Evolutionary conservation across 2,797 vertebrate genomes (phyloP).

Genomic region (Hozukius guyotensis): DNA sequence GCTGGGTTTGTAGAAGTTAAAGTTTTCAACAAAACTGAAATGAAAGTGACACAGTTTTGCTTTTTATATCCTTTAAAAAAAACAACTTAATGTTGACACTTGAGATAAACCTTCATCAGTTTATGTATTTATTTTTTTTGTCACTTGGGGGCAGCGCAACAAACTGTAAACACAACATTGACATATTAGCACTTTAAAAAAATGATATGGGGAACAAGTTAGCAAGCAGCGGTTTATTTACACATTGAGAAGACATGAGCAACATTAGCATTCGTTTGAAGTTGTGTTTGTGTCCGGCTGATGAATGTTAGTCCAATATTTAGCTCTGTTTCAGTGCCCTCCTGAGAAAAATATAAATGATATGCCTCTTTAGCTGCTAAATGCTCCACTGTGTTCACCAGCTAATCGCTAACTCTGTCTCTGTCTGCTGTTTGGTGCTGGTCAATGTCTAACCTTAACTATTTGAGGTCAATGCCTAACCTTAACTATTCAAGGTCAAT

Average conservation of each 20-base stretch:
- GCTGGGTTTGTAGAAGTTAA: slow-evolving; percentile 17
- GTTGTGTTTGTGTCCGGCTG: background rate
- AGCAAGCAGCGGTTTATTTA: background rate
- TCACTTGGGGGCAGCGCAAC: background rate
- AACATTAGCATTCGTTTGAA: background rate
- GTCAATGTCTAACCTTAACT: no score
- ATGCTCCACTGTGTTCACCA: background rate
- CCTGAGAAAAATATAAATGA: background rate
- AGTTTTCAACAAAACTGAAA: slow-evolving; percentile 1
- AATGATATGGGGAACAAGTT: background rate
- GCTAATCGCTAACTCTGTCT: no score
- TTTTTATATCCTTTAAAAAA: background rate
- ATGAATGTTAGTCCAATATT: background rate
- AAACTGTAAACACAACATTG: background rate
- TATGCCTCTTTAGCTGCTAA: background rate
- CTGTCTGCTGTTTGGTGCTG: no score
- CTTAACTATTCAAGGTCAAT: no score
- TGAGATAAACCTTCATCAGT: background rate
- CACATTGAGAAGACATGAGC: background rate
- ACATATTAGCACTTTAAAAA: background rate
- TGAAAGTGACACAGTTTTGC: background rate
- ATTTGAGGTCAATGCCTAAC: no score
- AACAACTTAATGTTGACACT: background rate
- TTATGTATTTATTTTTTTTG: background rate
- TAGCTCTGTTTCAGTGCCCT: background rate